Evolutionary conservation across 1,140 invertebrate genomes (phyloP).

Genomic region (Aphis craccivora): DNA sequence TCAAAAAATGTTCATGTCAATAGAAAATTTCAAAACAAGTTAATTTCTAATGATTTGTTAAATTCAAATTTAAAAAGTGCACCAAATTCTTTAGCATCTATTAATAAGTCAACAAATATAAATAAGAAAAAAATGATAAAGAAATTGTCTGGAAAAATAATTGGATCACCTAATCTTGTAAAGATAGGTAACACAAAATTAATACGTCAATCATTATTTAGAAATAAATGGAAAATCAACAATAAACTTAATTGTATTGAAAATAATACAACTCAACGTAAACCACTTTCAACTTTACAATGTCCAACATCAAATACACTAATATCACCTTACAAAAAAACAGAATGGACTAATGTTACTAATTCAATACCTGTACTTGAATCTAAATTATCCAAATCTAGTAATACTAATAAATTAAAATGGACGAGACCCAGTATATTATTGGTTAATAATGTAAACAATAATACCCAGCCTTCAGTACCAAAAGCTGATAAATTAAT

Average conservation of each 20-base stretch:
- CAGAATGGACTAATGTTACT: background rate
- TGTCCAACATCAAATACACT: background rate
- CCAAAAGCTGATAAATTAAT: slow-evolving; percentile 45
- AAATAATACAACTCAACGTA: background rate
- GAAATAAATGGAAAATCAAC: slow-evolving; percentile 43
- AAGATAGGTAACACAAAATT: slow-evolving; percentile 53
- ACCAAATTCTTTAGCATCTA: background rate
- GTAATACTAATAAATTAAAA: slow-evolving; percentile 50
- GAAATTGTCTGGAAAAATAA: slow-evolving; percentile 17
- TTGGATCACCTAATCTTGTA: slow-evolving; percentile 17
- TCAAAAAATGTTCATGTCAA: slow-evolving; percentile 53
- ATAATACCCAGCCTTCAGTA: background rate
- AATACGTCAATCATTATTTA: slow-evolving; percentile 43
- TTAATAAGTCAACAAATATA: slow-evolving; percentile 3
- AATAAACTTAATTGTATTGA: background rate
- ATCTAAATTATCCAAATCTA: slow-evolving; percentile 29
- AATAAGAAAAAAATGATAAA: background rate
- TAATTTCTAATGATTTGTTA: background rate
- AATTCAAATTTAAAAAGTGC: background rate
- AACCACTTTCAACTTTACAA: slow-evolving; percentile 36
- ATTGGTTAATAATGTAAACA: slow-evolving; percentile 36
- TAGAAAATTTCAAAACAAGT: slow-evolving; percentile 51
- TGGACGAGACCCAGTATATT: slow-evolving; percentile 49
- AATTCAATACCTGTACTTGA: background rate
- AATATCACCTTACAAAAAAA: slow-evolving; percentile 21